Percentiles rank a stretch among this genome's conserved stretches.
Conservation (phyloP, 1,140 invertebrate species). For the Drosophila hydei region DNA sequence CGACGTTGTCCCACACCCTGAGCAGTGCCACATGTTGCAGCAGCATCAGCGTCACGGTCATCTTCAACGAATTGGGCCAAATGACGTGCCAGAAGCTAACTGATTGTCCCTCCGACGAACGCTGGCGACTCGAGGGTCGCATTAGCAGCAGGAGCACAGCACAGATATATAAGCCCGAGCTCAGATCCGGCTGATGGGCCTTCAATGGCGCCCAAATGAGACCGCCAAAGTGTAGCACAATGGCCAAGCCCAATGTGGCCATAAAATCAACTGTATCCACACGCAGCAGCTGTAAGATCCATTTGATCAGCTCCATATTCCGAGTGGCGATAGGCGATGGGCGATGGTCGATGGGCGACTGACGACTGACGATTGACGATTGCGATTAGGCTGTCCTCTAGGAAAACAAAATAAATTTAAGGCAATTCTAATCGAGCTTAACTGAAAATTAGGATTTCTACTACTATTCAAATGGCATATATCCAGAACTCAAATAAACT, state of each 20-base stretch:
- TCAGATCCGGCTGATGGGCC: slow-evolving; percentile 28
- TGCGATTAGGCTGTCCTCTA: neutral
- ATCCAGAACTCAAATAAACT: neutral
- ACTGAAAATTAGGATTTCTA: neutral
- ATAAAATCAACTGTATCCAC: slow-evolving; percentile 28
- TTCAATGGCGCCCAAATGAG: slow-evolving; percentile 18
- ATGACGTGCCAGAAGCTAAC: slow-evolving; percentile 3
- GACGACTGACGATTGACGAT: neutral
- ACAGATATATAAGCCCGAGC: slow-evolving; percentile 27
- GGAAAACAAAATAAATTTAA: slow-evolving; percentile 11
- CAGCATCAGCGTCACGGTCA: slow-evolving; percentile 24
- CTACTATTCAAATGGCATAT: neutral
- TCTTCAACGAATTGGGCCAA: slow-evolving; percentile 22
- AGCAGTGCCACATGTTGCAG: slow-evolving; percentile 28
- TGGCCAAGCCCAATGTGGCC: slow-evolving; percentile 2
- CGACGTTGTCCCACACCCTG: slow-evolving; percentile 20
- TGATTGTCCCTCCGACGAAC: neutral
- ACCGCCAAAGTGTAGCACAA: slow-evolving; percentile 14
- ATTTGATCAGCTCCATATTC: slow-evolving; percentile 1
- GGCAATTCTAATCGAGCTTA: neutral
- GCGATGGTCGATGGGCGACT: too few relatives aligned
- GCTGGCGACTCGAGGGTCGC: neutral
- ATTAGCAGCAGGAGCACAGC: slow-evolving; percentile 18
- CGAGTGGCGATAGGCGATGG: neutral
- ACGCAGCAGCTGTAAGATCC: slow-evolving; percentile 7